Base-by-base conservation (phyloP, 2,888 invertebrate species). In the Pegoplata infirma region DNA sequence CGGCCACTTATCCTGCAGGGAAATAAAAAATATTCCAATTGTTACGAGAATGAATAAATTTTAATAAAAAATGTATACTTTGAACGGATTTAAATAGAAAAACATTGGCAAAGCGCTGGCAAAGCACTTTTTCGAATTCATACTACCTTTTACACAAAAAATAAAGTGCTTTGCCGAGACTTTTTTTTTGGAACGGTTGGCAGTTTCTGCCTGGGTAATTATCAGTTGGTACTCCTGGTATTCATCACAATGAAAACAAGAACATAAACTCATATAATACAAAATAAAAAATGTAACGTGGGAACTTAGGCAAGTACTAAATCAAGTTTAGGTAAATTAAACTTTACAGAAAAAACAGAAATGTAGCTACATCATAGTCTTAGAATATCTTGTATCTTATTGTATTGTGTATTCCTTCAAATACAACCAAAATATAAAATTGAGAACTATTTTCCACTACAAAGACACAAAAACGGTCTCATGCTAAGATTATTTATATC, bases 261-360 rank as follows among this genome's bases (percentile, higher is more conserved):
- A 40, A 40, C 25, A 40, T 12, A 40, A 40, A 40, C 5, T n/a
- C n/a, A 40, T 49, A 19, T 17, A 46, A 49, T 47, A 58, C 44
- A n/a, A 21, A 32, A 47, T 32, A 32, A 21, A 66, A 66, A 67
- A 61, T 77, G 53, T 67, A 77, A 72, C 77, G 77, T 77, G 77
- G 77, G 77, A 77, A 77, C 72, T 67, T 72, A 44, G 32, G n/a
- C 16, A 28, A 44, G 66, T 67, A 76, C 67, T 67, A 71, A 69
- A 67, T 72, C 71, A 76, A 77, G 66, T 76, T 71, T 71, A 61
- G 76, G 71, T 46, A 51, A 55, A 25, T 51, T 51, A 67, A 72
- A 67, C 64, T 44, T 59, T 64, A 25, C 23, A 49, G n/a, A n/a
- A n/a, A 23, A 61, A 61, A n/a, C 32, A 63, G 56, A 68, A 76